These are phyloP conservation scores for Eretmochelys imbricata DNA, from an alignment of 2,113 vertebrate genomes.

Conservation along the genomic window DNA sequence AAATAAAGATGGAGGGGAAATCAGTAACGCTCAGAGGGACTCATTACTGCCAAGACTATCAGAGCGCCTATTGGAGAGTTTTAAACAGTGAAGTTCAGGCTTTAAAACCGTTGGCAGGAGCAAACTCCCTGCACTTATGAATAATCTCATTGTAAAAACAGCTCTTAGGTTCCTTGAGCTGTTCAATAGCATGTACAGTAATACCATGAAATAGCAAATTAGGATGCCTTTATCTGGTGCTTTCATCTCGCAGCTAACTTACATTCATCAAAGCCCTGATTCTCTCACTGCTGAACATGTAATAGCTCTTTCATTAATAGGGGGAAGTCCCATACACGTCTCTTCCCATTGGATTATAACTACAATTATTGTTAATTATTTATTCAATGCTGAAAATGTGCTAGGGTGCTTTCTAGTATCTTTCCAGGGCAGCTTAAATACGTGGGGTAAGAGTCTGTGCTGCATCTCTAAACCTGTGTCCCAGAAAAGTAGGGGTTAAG, in stretches of 20 bases:
- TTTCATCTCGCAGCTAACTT: not conserved
- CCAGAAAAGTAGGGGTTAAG: not conserved
- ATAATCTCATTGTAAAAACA: not conserved
- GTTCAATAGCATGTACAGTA: not conserved
- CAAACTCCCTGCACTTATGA: not conserved
- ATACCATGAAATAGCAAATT: not conserved
- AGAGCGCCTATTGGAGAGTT: not conserved
- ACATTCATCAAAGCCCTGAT: not conserved
- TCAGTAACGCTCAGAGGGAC: not conserved
- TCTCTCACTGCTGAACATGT: not conserved
- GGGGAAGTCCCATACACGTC: accelerated
- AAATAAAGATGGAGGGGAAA: not conserved
- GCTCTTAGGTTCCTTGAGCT: not conserved
- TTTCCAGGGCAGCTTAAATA: not conserved
- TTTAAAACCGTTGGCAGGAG: not conserved
- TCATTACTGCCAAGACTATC: not conserved
- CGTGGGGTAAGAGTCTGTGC: not conserved
- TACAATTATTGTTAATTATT: not conserved
- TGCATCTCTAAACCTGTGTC: not conserved
- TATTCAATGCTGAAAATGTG: not conserved
- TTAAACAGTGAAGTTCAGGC: not conserved
- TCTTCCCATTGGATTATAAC: not conserved
- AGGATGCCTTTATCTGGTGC: not conserved
- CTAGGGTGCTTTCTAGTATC: not conserved
- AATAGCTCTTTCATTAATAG: not conserved